Base-by-base conservation (phyloP, 2,113 vertebrate genomes). In the Xenopus borealis region DNA sequence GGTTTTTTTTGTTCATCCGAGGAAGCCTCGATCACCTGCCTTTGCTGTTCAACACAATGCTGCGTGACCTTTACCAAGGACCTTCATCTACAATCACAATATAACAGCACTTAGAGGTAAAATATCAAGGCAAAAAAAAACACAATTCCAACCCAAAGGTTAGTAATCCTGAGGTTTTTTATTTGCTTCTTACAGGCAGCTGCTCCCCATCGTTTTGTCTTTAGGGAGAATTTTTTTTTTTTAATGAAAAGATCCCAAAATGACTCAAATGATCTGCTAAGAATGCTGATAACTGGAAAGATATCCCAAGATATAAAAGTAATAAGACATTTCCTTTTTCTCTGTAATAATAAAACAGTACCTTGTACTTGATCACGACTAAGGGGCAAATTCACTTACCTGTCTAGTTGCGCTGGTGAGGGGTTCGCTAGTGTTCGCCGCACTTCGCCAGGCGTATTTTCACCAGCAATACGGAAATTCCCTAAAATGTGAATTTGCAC, bases 31-130 rank as follows among this genome's bases (percentile, higher is more conserved):
- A 45, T 62, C 46, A 67, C 40, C 66, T 62, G 72, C 66, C 68
- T 66, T 62, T 52, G 66, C 72, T 75, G 68, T 75, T 75, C 69
- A 69, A 65, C 68, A 50, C 72, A 62, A 75, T 75, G 61, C 73
- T 75, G 66, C 12, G 12, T 19, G 66, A 75, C 73, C 73, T 75
- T 75, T 75, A 62, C 62, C 46, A 62, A 75, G 44, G 45, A 62
- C 72, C 66, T 68, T 75, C 69, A 69, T 75, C 66, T 75, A 69
- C 66, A 75, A 69, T 69, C 64, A 69, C 73, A 75, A 69, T 75
- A 55, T 69, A 69, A 75, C 47, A 63, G 73, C 68, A 75, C 73
- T 75, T 75, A 75, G 58, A 69, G 66, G 65, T 69, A 75, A 75
- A 75, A 75, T 75, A 75, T 69, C 66, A 75, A 75, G 73, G 58